Conservation (phyloP, 2,888 invertebrate species). For the Chirona hameri region DNA sequence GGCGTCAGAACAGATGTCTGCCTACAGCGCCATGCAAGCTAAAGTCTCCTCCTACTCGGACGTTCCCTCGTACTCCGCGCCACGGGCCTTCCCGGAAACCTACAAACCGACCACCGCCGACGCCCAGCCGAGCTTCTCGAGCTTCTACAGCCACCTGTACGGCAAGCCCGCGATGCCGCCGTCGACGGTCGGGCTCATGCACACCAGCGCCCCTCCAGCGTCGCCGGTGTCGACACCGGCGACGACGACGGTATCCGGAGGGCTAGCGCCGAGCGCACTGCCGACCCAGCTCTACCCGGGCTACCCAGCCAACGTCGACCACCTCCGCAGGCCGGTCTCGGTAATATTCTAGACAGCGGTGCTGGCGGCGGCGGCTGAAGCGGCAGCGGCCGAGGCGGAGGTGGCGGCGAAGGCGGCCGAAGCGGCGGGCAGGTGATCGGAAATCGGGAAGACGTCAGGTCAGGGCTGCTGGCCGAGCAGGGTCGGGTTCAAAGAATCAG, state of each 20-base stretch:
- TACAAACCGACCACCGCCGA: constrained; percentile 33
- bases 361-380: too few species aligned
- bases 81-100: constrained; percentile 62
- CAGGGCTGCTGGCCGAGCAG: too few species aligned
- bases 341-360: constrained; percentile 59
- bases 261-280: constrained; percentile 62
- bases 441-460: too few species aligned
- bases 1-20: constrained; percentile 47
- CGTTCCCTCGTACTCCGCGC: constrained; percentile 64
- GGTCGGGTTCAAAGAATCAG: too few species aligned
- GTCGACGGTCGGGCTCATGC: constrained; percentile 36
- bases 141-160: constrained; percentile 66
- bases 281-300: constrained; percentile 59
- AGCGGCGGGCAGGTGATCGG: neutral
- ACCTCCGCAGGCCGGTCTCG: constrained; percentile 58
- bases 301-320: constrained; percentile 74
- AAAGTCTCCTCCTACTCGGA: constrained; percentile 55
- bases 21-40: constrained; percentile 64
- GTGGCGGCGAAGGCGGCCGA: too few species aligned
- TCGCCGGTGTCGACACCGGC: constrained; percentile 49
- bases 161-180: constrained; percentile 42
- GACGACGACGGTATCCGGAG: constrained; percentile 67
- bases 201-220: constrained; percentile 30
- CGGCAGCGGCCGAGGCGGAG: too few species aligned
- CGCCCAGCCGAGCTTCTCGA: constrained; percentile 38